Conservation (phyloP, 2,113 vertebrate species). For the Bufo gargarizans region DNA sequence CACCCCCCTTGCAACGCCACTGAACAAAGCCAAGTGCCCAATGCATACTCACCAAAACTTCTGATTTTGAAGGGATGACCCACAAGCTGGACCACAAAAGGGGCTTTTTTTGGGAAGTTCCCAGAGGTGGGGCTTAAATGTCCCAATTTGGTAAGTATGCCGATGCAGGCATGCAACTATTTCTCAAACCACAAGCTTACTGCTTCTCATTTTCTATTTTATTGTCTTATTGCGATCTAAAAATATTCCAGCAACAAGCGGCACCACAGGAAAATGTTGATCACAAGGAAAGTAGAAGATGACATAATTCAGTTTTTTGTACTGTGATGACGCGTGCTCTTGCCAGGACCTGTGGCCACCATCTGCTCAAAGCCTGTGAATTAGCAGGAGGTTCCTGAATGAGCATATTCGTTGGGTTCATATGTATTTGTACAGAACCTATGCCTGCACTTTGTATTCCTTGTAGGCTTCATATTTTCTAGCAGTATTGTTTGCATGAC, state of each 20-base stretch:
- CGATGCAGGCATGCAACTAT: no score
- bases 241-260: neutral
- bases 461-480: neutral
- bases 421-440: neutral
- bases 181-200: neutral
- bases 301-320: conserved; percentile 14
- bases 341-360: conserved; percentile 37
- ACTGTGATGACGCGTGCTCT: neutral
- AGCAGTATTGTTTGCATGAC: neutral
- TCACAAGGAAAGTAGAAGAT: neutral
- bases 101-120: no score
- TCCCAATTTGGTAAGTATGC: no score
- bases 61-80: no score
- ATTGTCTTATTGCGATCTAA: neutral
- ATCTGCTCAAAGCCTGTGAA: conserved; percentile 20
- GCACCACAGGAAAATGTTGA: neutral
- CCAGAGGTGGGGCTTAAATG: no score
- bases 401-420: neutral
- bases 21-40: no score
- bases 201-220: neutral
- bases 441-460: neutral
- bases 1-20: no score
- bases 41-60: no score
- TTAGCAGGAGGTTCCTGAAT: conserved; percentile 44
- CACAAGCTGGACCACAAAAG: no score